Evolutionary conservation across 1,140 invertebrate genomes (phyloP).

Genomic region (Diabrotica undecimpunctata): DNA sequence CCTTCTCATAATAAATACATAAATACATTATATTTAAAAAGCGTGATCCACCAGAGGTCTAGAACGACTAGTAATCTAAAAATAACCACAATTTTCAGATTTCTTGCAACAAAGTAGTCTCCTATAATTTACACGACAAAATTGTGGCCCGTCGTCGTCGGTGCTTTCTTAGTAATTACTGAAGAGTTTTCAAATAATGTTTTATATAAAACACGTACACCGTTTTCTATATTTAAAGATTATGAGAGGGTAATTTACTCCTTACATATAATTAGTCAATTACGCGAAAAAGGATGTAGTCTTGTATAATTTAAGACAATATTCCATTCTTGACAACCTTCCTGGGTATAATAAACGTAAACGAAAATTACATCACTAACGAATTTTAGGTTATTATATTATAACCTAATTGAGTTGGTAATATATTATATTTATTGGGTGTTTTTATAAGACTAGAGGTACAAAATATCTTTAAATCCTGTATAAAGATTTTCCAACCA

Average conservation of each 20-base stretch:
- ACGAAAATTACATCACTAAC: not conserved
- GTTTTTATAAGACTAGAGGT: not conserved
- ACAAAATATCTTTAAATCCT: no score
- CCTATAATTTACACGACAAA: no score
- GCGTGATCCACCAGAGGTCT: no score
- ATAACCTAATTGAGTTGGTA: not conserved
- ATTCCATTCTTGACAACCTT: not conserved
- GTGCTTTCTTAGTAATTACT: not conserved
- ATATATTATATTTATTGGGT: not conserved
- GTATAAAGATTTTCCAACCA: no score
- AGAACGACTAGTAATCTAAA: no score
- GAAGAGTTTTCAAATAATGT: conserved; percentile 2
- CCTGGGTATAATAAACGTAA: not conserved
- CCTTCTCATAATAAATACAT: no score
- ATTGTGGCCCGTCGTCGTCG: no score
- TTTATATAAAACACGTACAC: conserved; percentile 1
- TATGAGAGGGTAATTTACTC: conserved; percentile 14
- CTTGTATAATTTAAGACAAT: conserved; percentile 15
- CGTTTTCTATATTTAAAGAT: conserved; percentile 13
- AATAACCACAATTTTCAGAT: no score
- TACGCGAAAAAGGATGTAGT: conserved; percentile 13
- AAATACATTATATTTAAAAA: no score
- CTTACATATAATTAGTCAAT: conserved; percentile 15
- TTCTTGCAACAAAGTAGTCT: no score
- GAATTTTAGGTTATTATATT: not conserved